Evolutionary conservation across 2,797 vertebrate genomes (phyloP), one percentile per base, ranked within the genome.

Genomic region (Sylvilagus floridanus): DNA sequence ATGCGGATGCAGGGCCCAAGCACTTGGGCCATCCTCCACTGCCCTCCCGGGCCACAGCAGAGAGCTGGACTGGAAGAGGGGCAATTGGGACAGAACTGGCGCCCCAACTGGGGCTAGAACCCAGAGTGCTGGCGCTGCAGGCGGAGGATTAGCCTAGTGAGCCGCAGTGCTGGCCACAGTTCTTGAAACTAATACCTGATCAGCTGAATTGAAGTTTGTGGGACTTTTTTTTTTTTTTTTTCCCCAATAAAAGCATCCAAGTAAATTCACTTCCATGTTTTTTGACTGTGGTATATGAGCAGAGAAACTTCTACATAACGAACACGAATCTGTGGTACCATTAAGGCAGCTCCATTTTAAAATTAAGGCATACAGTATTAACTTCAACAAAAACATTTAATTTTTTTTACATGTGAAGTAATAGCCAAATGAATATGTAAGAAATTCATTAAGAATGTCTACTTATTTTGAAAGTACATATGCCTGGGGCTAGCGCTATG

Each of bases 381-480:
- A 68, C 21, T 92, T 62, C 16, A 14, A 37, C 26, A 32, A 90
- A 93, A 78, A 62, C 37, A 87, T 28, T 63, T 89, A 72, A 10
- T 86, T 83, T 95, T 7, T 75, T 90, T 88, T 83, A 66, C 9
- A 69, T 69, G 42, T 81, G 32, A 84, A 3, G 5, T 63, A 76
- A 69, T 71, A 88, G 32, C 47, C 5, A 92, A 88, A 52, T 88
- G 54, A 68, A 54, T 88, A 78, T 28, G 10, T 42, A 4, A 3
- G 73, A 2, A 95, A 57, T 77, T 89, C 12, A 81, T 90, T 81
- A 72, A 50, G 62, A 69, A 54, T 75, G 73, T 32, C 28, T 63
- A 21, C 28, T 84, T 82, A 93, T 30, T 92, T 92, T 88, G 60
- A 73, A 82, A 93, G 6, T 84, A 26, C 66, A 65, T 92, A 89